Evolutionary conservation across 2,888 invertebrate species (phyloP).

Genomic region (Noctua janthe): DNA sequence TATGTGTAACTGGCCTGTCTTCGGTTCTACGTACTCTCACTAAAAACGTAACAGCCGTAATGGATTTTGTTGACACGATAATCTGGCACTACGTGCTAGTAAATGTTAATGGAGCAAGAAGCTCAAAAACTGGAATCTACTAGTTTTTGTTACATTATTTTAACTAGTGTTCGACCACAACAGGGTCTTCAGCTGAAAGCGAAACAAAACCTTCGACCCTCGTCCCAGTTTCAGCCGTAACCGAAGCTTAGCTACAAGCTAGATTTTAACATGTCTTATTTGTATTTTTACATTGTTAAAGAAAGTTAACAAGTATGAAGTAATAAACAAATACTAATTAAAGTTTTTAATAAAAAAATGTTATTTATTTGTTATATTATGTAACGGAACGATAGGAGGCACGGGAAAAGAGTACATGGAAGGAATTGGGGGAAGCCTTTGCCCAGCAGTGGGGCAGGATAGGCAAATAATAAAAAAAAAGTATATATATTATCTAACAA

Average conservation of each 20-base stretch:
- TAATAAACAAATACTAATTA: not conserved
- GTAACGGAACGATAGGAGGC: too few species aligned
- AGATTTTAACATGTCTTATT: too few species aligned
- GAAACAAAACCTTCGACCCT: not conserved
- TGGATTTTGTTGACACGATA: constrained; percentile 65
- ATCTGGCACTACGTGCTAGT: constrained; percentile 57
- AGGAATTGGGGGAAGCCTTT: too few species aligned
- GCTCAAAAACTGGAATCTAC: constrained; percentile 4
- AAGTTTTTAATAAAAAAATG: not conserved
- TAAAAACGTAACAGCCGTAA: constrained; percentile 67
- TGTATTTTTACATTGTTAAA: too few species aligned
- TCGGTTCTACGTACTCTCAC: constrained; percentile 55
- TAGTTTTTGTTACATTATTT: constrained; percentile 1
- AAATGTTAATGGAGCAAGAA: constrained; percentile 47
- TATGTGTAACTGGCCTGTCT: constrained; percentile 74
- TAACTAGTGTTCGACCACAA: not conserved
- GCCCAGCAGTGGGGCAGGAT: too few species aligned
- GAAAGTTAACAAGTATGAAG: not conserved
- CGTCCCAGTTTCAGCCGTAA: not conserved
- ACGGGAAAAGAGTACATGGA: too few species aligned
- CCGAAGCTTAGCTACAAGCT: not conserved
- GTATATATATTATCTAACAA: too few species aligned
- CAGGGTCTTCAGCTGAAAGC: not conserved
- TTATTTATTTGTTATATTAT: too few species aligned
- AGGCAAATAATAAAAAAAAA: too few species aligned